A percentile compares a stretch with the other conserved stretches of the same genome.
phyloP scores from a whole-genome alignment of 2,113 vertebrate genomes.

The Promerops cafer region DNA sequence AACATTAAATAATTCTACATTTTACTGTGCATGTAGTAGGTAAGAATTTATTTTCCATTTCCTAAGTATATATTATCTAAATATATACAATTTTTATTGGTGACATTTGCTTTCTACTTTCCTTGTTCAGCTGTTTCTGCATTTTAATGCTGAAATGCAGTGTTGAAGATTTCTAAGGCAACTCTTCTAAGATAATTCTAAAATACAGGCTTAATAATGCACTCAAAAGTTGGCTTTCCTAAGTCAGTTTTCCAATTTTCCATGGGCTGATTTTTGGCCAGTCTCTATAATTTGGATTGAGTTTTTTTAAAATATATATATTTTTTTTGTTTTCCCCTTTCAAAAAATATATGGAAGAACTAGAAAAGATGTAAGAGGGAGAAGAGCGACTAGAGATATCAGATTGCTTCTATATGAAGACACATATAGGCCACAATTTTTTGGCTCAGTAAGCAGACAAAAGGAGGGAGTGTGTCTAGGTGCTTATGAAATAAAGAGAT shows the following conservation, averaged over 20 bases:
- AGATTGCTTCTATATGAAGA: background rate
- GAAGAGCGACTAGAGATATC: background rate
- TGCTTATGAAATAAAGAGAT: background rate
- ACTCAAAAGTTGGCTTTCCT: background rate
- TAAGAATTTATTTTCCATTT: constrained; percentile 11
- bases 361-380: background rate
- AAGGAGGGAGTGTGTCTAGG: background rate
- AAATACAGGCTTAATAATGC: background rate
- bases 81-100: background rate
- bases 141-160: background rate
- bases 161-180: background rate
- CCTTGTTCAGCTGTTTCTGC: background rate
- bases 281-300: background rate
- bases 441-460: background rate
- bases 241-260: background rate
- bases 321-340: background rate
- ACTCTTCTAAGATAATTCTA: background rate
- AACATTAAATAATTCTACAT: background rate
- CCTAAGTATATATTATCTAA: background rate
- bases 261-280: background rate
- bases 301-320: too few species aligned
- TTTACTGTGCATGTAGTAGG: background rate
- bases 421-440: background rate
- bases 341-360: background rate
- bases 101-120: background rate